Base-by-base conservation (phyloP, 2,888 invertebrate genomes). In the Phengaris alcon region DNA sequence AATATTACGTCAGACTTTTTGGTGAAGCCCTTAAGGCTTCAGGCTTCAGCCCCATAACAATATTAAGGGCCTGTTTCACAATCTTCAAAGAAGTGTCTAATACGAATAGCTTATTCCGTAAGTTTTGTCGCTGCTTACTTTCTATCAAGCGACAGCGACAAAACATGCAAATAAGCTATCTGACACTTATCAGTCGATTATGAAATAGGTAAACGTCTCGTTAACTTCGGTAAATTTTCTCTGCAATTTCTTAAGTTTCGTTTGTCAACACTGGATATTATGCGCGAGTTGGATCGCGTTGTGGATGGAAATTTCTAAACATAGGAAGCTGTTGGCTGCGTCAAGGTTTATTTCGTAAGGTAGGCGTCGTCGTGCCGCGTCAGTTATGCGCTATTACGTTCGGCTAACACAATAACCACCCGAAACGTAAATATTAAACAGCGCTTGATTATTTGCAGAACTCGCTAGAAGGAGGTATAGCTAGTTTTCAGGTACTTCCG, bases 291-390 rank as follows among this genome's bases (percentile, higher is more conserved):
- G 8, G 35, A 3, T 35, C 35, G 35, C 22, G 52, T 54, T 54
- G 68, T 46, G 54, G 72, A 22, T 52, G 6, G 52, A 70, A 15
- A 54, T 72, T 72, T 72, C 52, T 54, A 72, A 72, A 54, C 72
- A 72, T 72, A 54, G 72, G 72, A 72, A 72, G 72, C 72, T 64
- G 35, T 35, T 44, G 44, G 64, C 64, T 52, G 72, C 72, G 54
- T 51, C 72, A 72, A 52, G 72, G 72, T 72, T 52, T 51, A 35
- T 72, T 72, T 72, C 72, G 72, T 52, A 72, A 72, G 52, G 35
- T 51, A 22, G 72, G 52, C 72, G 72, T 72, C 72, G 72, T 72
- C 72, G 52, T 72, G 22, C 52, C 72, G 46, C 48, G 72, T 72
- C 72, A 72, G 52, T 72, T 72, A 72, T 54, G 72, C 22, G 35